Evolutionary conservation across 2,113 vertebrate species (phyloP).

Genomic region (Limanda limanda): DNA sequence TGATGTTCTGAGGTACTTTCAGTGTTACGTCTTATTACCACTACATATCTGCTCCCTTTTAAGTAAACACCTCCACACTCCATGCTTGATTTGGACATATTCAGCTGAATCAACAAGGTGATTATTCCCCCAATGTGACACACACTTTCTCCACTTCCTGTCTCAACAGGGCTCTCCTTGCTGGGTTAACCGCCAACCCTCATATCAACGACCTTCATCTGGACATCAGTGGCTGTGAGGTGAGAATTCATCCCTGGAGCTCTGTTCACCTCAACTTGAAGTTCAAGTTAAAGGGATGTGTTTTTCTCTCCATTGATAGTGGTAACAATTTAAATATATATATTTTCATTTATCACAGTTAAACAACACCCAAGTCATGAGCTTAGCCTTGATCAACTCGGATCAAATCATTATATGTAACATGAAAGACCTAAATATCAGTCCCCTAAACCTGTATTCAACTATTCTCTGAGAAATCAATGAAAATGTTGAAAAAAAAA

Average conservation of each 20-base stretch:
- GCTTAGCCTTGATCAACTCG: background rate
- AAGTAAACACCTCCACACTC: conserved; percentile 7
- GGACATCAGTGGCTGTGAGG: conserved; percentile 89
- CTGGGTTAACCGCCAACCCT: conserved; percentile 86
- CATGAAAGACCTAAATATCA: too few species aligned
- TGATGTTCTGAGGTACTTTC: conserved; percentile 86
- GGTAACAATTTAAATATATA: background rate
- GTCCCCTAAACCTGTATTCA: too few species aligned
- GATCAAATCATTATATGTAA: too few species aligned
- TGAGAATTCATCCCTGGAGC: conserved; percentile 52
- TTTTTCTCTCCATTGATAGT: too few species aligned
- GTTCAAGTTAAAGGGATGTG: background rate
- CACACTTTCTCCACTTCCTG: conserved; percentile 4
- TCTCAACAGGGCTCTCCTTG: conserved; percentile 81
- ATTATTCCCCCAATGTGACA: conserved; percentile 1
- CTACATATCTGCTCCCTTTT: conserved; percentile 18
- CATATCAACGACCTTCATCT: conserved; percentile 88
- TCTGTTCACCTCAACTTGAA: background rate
- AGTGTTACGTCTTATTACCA: conserved; percentile 1
- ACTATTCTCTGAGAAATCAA: too few species aligned
- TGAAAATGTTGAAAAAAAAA: too few species aligned
- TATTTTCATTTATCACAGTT: background rate
- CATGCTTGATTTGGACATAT: background rate
- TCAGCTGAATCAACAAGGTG: background rate
- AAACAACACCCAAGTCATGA: background rate